Evolutionary conservation across 2,797 vertebrate genomes (phyloP).

Genomic region (Hippopotamyrus pictus): DNA sequence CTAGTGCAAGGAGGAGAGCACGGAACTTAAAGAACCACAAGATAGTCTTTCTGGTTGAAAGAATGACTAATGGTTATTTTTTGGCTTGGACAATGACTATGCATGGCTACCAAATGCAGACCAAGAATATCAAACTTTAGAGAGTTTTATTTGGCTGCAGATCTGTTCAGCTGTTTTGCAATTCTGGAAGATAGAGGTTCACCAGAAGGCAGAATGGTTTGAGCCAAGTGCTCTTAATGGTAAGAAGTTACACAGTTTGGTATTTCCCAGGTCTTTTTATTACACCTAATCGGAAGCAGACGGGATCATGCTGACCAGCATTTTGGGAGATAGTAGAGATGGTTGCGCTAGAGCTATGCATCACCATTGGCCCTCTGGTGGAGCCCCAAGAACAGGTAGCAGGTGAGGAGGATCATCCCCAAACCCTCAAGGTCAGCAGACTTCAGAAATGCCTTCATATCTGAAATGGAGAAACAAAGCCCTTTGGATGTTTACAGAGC

Average conservation of each 20-base stretch:
- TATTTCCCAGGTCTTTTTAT: background rate
- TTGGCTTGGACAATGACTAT: background rate
- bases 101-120: background rate
- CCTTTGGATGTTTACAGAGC: background rate
- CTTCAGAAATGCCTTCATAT: background rate
- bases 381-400: background rate
- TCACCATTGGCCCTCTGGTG: background rate
- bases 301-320: background rate
- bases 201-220: background rate
- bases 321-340: background rate
- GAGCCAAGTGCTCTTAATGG: background rate
- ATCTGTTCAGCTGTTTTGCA: background rate
- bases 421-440: background rate
- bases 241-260: background rate
- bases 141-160: background rate
- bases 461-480: background rate
- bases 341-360: background rate
- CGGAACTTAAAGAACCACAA: background rate
- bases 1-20: background rate
- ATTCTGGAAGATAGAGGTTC: background rate
- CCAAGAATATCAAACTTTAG: background rate
- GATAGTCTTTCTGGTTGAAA: background rate
- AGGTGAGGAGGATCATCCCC: background rate
- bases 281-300: background rate
- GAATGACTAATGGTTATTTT: background rate